These are phyloP conservation scores for Pristionchus exspectatus DNA, from an alignment of 2,888 invertebrate species.

Conservation along the genomic window DNA sequence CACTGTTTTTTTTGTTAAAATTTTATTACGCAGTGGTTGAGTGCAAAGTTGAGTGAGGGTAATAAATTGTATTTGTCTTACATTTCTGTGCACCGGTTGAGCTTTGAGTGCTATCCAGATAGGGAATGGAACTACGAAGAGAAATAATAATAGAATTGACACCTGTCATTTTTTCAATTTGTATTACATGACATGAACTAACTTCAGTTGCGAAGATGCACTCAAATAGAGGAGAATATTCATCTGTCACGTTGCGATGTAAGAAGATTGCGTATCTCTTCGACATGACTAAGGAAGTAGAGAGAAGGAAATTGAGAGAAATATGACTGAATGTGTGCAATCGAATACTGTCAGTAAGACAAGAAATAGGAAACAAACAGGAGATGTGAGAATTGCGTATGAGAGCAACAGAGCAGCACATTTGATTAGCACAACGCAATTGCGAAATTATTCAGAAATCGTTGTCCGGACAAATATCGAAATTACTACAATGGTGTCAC, in stretches of 20 bases:
- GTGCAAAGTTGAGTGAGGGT: neutral
- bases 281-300: neutral
- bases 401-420: neutral
- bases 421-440: neutral
- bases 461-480: neutral
- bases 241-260: conserved; percentile 23
- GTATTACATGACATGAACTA: neutral
- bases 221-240: conserved; percentile 8
- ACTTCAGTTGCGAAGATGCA: conserved; percentile 25
- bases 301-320: neutral
- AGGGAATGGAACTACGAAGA: conserved; percentile 4
- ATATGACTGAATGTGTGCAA: neutral
- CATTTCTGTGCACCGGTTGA: conserved; percentile 19
- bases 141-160: conserved; percentile 6
- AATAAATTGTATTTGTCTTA: neutral
- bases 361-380: neutral
- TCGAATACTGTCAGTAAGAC: neutral
- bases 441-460: neutral
- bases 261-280: conserved; percentile 22
- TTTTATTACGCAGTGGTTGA: neutral
- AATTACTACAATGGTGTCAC: neutral
- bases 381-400: neutral
- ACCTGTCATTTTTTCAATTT: conserved; percentile 4
- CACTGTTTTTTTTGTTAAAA: neutral
- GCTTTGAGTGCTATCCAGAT: conserved; percentile 28